Evolutionary conservation across 1,140 invertebrate genomes (phyloP), one percentile per base, ranked within the genome.

Genomic region (Sycophaga agraensis): DNA sequence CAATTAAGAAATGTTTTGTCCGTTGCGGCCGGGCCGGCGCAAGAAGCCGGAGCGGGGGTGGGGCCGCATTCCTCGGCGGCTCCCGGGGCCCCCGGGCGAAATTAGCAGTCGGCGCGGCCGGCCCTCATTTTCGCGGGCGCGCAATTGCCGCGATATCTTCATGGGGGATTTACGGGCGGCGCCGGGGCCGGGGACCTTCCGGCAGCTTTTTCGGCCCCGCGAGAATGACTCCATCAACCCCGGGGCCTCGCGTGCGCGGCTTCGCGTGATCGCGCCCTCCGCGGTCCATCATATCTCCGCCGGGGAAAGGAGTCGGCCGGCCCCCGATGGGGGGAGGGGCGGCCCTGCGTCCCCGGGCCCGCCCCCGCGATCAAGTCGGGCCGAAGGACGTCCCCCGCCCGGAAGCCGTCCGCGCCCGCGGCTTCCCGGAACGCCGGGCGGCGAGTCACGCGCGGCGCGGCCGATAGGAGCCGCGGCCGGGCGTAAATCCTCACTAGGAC

Each of bases 1-100:
- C 74, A 81, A 81, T 81, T 81, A 81, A 79, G 78, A 80, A 81
- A 81, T 81, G 79, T 81, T 81, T 81, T 79, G 79, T 80, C 78
- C 75, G 72, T 64, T 68, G 55, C 12, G 55, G 51, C 28, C 43
- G 12, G 26, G 35, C 49, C 64, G 57, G 54, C 61, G 56, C 53
- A 61, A 65, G 64, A 54, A 61, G 64, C 51, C 55, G 63, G 43
- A 26, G 21, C 34, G 40, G 17, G 12, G 16, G 49, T 22, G 12
- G 51, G 19, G 26, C 11, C 26, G 19, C 45, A 51, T 42, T 21
- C 49, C n/a, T 51, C 43, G 28, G 31, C 28, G 42, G 28, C n/a
- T n/a, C n/a, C n/a, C n/a, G n/a, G 11, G 28, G 42, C 55, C 40
- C 37, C 37, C 35, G 35, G 40, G 58, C n/a, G 28, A 4, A 11